Evolutionary conservation across 1,140 invertebrate genomes (phyloP).

Genomic region (Lamellibrachia luymesi): DNA sequence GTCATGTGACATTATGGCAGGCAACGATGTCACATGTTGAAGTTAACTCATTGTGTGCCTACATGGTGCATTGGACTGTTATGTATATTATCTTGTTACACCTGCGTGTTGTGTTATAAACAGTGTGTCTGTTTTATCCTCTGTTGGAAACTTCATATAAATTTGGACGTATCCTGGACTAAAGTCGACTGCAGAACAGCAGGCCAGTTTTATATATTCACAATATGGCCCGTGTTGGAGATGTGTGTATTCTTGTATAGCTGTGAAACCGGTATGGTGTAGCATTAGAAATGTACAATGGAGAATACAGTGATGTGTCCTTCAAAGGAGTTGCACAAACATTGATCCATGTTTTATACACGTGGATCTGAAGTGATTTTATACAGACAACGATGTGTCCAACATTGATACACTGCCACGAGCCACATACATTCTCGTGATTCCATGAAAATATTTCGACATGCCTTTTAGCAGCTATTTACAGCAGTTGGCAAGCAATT

Average conservation of each 20-base stretch:
- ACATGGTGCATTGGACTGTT: background rate
- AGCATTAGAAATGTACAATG: background rate
- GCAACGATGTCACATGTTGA: background rate
- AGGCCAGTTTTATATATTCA: background rate
- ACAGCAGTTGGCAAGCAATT: background rate
- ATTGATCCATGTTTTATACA: background rate
- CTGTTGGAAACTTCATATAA: background rate
- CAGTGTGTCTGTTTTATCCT: background rate
- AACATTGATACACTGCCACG: background rate
- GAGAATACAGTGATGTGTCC: background rate
- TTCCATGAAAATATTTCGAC: background rate
- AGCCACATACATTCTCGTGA: background rate
- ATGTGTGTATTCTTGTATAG: background rate
- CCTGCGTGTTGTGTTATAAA: background rate
- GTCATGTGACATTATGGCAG: background rate
- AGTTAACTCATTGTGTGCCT: background rate
- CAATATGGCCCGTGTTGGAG: background rate
- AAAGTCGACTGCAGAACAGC: too few relatives aligned
- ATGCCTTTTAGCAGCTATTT: background rate
- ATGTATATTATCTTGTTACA: conserved; percentile 1
- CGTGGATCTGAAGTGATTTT: background rate
- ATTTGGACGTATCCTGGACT: too few relatives aligned
- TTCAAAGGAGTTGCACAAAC: background rate
- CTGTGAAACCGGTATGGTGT: background rate
- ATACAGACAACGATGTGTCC: background rate